These are phyloP conservation scores for Augochlorella aurata DNA, from an alignment of 2,888 invertebrate genomes.

Conservation along the genomic window DNA sequence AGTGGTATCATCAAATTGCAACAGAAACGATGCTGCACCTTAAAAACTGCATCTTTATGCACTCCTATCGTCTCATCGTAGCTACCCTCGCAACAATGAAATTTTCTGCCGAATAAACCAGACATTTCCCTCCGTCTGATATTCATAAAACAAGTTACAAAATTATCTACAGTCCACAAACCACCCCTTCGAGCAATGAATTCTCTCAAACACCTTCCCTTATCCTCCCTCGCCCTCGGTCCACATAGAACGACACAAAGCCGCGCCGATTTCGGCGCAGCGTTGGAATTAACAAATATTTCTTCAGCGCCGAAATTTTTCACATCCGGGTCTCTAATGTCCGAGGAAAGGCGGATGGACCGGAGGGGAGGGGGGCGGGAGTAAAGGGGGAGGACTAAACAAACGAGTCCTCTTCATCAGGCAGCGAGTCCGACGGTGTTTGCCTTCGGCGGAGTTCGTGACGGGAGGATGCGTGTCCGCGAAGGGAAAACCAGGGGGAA, in stretches of 20 bases:
- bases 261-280: background rate
- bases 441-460: conserved; percentile 68
- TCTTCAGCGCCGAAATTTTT: background rate
- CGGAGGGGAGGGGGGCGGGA: conserved; percentile 28
- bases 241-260: background rate
- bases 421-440: conserved; percentile 73
- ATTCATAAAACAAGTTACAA: no score
- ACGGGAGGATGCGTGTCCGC: conserved; percentile 38
- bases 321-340: conserved; percentile 2
- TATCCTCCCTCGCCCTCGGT: background rate
- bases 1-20: no score
- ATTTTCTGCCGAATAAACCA: no score
- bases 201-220: no score
- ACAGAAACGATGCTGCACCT: no score
- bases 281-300: conserved; percentile 3
- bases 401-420: conserved; percentile 76
- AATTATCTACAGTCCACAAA: no score
- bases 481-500: background rate
- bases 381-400: conserved; percentile 65
- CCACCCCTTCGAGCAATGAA: no score
- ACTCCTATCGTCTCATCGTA: no score
- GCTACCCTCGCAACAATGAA: no score
- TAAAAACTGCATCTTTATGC: no score
- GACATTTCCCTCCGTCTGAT: no score
- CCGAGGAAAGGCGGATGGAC: background rate